These are phyloP conservation scores for Heliornis fulica DNA, from an alignment of 2,113 vertebrate species.

Conservation along the genomic window DNA sequence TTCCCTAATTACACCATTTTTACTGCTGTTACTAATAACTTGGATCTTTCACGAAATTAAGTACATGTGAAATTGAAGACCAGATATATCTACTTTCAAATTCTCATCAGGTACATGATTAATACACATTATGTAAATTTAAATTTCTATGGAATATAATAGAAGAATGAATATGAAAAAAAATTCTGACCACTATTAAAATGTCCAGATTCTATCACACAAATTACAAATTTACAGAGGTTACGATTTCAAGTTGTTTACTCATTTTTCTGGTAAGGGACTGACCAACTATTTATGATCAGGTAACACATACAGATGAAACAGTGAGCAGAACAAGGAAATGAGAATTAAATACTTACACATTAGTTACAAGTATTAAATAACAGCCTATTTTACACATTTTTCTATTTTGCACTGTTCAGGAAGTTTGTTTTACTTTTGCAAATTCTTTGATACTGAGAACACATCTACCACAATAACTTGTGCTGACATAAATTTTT, in stretches of 20 bases:
- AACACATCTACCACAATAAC: background rate
- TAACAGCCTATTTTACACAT: background rate
- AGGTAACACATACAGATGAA: background rate
- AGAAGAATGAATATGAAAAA: background rate
- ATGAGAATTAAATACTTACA: background rate
- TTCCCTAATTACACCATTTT: background rate
- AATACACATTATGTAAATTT: background rate
- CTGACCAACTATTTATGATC: background rate
- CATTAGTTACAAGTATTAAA: background rate
- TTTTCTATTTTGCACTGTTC: background rate
- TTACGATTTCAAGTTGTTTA: no score
- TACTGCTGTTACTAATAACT: conserved; percentile 30
- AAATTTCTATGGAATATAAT: background rate
- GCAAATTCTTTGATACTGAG: background rate
- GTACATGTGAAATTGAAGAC: conserved; percentile 17
- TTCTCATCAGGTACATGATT: background rate
- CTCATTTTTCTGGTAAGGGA: background rate
- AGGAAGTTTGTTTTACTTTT: background rate
- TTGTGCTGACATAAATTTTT: background rate
- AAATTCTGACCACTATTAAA: background rate
- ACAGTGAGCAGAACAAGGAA: background rate
- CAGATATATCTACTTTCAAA: background rate
- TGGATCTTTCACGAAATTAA: conserved; percentile 48
- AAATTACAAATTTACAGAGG: background rate
- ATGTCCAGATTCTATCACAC: background rate